Percentiles rank a stretch among this genome's conserved stretches.
Evolutionary conservation across 2,888 invertebrate species (phyloP).

Genomic region (Anagyrus pseudococci): DNA sequence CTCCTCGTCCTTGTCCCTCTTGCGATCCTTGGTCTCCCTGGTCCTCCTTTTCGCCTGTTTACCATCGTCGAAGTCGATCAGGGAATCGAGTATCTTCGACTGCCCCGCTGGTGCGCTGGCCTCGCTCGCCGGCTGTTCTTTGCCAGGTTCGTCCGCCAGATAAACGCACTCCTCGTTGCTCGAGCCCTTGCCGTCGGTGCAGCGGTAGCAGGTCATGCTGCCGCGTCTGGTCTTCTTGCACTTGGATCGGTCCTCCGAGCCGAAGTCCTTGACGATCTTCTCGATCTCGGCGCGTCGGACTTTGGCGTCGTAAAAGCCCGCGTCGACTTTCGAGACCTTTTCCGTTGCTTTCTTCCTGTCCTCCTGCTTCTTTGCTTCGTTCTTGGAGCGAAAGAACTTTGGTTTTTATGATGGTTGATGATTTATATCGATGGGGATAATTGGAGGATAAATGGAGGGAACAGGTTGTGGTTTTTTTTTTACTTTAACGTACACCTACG

Average conservation of each 20-base stretch:
- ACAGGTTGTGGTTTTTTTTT: no score
- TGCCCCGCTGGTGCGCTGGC: neutral
- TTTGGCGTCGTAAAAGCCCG: slow-evolving; percentile 46
- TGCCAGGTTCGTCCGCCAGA: slow-evolving; percentile 69
- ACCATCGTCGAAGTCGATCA: slow-evolving; percentile 39
- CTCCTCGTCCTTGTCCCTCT: slow-evolving; percentile 38
- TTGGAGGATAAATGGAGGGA: no score
- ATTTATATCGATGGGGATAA: no score
- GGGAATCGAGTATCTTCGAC: slow-evolving; percentile 38
- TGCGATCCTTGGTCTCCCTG: slow-evolving; percentile 31
- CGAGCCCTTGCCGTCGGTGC: slow-evolving; percentile 72
- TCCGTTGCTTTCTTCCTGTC: neutral
- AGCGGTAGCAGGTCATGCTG: slow-evolving; percentile 80
- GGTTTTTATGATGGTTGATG: neutral
- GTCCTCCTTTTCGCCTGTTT: slow-evolving; percentile 50
- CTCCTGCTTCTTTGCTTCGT: no score
- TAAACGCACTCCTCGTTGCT: slow-evolving; percentile 83
- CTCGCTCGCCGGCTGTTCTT: slow-evolving; percentile 18
- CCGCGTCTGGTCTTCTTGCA: slow-evolving; percentile 77
- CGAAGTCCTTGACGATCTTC: slow-evolving; percentile 75
- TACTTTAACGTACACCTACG: no score
- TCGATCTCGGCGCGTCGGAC: slow-evolving; percentile 71
- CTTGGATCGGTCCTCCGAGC: slow-evolving; percentile 73
- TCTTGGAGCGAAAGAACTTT: neutral
- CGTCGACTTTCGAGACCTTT: slow-evolving; percentile 31